Evolutionary conservation across 2,888 invertebrate species (phyloP), one percentile per base, ranked within the genome.

Genomic region (Troides aeacus): DNA sequence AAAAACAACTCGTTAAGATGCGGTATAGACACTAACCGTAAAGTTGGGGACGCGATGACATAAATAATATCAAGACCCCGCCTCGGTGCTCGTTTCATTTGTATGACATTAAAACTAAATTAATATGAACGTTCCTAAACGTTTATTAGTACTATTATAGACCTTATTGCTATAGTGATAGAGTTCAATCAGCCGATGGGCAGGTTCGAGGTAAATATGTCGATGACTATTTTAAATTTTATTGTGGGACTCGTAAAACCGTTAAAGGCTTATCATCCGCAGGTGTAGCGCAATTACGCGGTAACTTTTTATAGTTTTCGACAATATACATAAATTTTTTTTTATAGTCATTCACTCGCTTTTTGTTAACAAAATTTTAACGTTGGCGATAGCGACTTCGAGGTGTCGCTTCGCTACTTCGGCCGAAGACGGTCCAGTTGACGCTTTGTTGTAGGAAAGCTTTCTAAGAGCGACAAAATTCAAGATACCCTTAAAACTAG

Each of bases 1-100:
- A 83, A 86, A 88, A 87, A 82, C 75, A 71, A 79, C 76, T 85
- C 83, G 83, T 85, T 87, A 87, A 85, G 85, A 83, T 77, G 78
- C 78, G 75, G 78, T 76, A 75, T 77, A 76, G 76, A 76, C 46
- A 75, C 77, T 72, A 79, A 80, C 83, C 84, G 79, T 83, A 84
- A 85, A 85, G 74, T 82, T 80, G 78, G 83, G 80, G 83, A 82
- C 79, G 80, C 84, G 86, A 80, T 85, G 87, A 88, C 89, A 89
- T 89, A 89, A 89, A 90, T 89, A 86, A 89, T 88, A 86, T 86
- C 79, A 83, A 85, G 84, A 79, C 79, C 79, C 79, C 81, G 77
- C 82, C 78, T 82, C 79, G 77, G 78, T 78, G 78, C 79, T 76
- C 77, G 77, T 78, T 79, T 78, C 76, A 72, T 75, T 75, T 73